Evolutionary conservation across 2,113 vertebrate species (phyloP).

Genomic region (Carlito syrichta): DNA sequence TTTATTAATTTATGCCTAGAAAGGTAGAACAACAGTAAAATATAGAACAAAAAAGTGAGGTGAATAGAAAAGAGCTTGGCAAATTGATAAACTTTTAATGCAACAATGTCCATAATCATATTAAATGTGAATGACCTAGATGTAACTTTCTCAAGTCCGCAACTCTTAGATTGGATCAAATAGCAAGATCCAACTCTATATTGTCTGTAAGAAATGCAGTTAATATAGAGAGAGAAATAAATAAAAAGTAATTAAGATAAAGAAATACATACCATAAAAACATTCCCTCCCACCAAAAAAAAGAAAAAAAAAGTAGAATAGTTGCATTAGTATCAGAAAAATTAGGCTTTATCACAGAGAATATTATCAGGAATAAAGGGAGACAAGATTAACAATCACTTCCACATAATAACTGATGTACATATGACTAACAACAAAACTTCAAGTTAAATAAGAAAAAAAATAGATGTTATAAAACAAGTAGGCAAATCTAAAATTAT

Average conservation of each 20-base stretch:
- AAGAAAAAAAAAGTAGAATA: neutral
- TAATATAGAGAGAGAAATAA: neutral
- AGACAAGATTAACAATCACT: neutral
- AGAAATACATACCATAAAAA: neutral
- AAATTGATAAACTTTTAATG: neutral
- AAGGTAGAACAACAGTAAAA: neutral
- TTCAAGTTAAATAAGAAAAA: neutral
- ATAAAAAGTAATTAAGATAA: neutral
- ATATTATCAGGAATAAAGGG: neutral
- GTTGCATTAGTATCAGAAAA: neutral
- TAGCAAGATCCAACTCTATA: neutral
- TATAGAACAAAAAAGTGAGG: neutral
- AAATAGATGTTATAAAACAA: neutral
- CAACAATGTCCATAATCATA: neutral
- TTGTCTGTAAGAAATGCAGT: neutral
- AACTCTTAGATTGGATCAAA: neutral
- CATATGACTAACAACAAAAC: neutral
- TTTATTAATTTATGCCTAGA: neutral
- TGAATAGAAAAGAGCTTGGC: neutral
- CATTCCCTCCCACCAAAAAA: neutral
- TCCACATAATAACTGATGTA: neutral
- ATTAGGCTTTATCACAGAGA: neutral
- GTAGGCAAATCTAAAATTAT: neutral
- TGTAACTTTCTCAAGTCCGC: neutral
- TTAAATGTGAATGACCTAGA: neutral